These are phyloP conservation scores for Lasioglossum marginatum DNA, from an alignment of 2,888 invertebrate genomes.

Conservation along the genomic window DNA sequence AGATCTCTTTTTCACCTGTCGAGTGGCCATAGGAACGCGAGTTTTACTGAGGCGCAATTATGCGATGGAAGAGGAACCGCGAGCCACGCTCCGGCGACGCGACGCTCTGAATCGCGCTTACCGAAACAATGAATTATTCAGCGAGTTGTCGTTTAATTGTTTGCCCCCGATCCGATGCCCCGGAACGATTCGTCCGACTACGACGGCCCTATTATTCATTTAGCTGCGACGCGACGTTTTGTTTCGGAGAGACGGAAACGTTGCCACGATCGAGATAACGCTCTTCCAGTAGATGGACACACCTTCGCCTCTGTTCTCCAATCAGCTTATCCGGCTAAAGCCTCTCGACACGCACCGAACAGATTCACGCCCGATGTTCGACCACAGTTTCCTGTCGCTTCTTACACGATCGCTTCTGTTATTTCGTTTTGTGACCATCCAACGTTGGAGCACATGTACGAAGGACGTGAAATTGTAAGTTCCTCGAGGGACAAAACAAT, in stretches of 20 bases:
- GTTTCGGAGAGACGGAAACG: background rate
- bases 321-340: constrained; percentile 67
- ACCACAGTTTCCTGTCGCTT: background rate
- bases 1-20: constrained; percentile 57
- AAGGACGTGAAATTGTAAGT: background rate
- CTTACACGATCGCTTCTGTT: background rate
- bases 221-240: background rate
- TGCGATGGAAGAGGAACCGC: constrained; percentile 33
- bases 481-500: background rate
- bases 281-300: constrained; percentile 46
- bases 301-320: constrained; percentile 51
- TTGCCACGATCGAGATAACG: constrained; percentile 51
- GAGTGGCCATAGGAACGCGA: constrained; percentile 46
- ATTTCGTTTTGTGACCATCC: background rate
- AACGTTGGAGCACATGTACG: background rate
- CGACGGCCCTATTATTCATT: background rate
- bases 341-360: constrained; percentile 24
- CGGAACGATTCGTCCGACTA: constrained; percentile 23
- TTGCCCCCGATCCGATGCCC: constrained; percentile 16
- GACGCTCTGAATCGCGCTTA: constrained; percentile 39
- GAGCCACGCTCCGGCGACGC: constrained; percentile 13
- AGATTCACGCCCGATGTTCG: constrained; percentile 28
- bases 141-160: constrained; percentile 47
- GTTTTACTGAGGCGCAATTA: constrained; percentile 55
- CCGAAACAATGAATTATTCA: constrained; percentile 59